These are phyloP conservation scores for Physella acuta DNA, from an alignment of 1,140 invertebrate species.

Conservation along the genomic window DNA sequence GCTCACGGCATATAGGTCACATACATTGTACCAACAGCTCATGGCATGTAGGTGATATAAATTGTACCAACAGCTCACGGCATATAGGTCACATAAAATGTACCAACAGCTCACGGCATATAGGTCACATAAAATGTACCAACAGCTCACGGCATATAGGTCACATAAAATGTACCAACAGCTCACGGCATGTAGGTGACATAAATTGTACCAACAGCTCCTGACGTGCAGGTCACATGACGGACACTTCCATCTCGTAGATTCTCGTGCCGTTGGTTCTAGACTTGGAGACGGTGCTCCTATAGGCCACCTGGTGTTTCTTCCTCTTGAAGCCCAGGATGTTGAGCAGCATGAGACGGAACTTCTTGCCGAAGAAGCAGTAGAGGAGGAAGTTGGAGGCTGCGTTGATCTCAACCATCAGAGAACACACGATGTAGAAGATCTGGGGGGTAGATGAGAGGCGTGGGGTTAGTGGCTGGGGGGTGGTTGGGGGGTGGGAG, in stretches of 20 bases:
- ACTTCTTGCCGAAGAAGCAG: conserved; percentile 92
- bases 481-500: neutral
- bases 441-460: conserved; percentile 24
- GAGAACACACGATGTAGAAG: conserved; percentile 73
- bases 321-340: conserved; percentile 71
- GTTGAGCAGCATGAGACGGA: conserved; percentile 83
- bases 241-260: conserved; percentile 36
- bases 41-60: too few species aligned
- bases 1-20: too few species aligned
- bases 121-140: too few species aligned
- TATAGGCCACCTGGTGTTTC: conserved; percentile 25
- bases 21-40: too few species aligned
- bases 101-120: too few species aligned
- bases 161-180: too few species aligned
- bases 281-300: conserved; percentile 30
- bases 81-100: too few species aligned
- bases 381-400: conserved; percentile 75
- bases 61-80: too few species aligned
- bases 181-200: too few species aligned
- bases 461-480: neutral
- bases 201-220: too few species aligned
- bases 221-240: conserved; percentile 28
- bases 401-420: conserved; percentile 70
- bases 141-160: too few species aligned
- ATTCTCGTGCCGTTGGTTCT: conserved; percentile 24